Evolutionary conservation across 2,797 vertebrate species (phyloP), one percentile per base, ranked within the genome.

Genomic region (Luscinia megarhynchos): DNA sequence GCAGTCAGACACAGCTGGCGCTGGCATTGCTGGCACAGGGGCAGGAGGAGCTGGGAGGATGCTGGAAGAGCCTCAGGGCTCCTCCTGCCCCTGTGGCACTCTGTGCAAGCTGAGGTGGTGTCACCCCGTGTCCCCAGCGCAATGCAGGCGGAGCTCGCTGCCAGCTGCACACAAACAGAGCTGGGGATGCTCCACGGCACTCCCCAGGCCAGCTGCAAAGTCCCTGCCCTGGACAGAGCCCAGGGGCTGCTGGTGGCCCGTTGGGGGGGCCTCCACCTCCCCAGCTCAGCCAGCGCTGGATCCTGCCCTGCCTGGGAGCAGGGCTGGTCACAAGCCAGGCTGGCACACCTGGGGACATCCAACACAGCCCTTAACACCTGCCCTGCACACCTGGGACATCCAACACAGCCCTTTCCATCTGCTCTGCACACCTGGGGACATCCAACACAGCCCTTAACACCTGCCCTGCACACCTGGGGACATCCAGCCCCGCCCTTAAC

Each of bases 21-120:
- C 45, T 21, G 41, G 11, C 0, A 0, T 2, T 4, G 15, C 8
- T 5, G 29, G 15, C 1, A 3, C 18, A 75, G 51, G 27, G 73
- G 45, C 38, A 48, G 61, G 19, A 77, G 58, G 20, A 57, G 63
- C 40, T 0, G 0, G 51, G 15, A 66, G 8, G 41, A 27, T 36
- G 38, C 64, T 19, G 68, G 29, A 41, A 68, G 74, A 95, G 40
- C 15, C 55, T 50, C 57, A 12, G 50, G 41, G 53, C 27, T 82
- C 14, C 46, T 89, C 14, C 54, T 4, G 5, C 23, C 29, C 36
- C 51, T 36, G 34, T 16, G 7, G 2, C 20, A 5, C 19, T 73
- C 27, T 20, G 18, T 34, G 29, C 27, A 40, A 84, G 58, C 45
- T 7, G 54, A 45, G 57, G 22, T 46, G 57, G 30, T 3, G 3